phyloP scores from a whole-genome alignment of 2,888 invertebrate species.

The Drosophila antonietae region DNA sequence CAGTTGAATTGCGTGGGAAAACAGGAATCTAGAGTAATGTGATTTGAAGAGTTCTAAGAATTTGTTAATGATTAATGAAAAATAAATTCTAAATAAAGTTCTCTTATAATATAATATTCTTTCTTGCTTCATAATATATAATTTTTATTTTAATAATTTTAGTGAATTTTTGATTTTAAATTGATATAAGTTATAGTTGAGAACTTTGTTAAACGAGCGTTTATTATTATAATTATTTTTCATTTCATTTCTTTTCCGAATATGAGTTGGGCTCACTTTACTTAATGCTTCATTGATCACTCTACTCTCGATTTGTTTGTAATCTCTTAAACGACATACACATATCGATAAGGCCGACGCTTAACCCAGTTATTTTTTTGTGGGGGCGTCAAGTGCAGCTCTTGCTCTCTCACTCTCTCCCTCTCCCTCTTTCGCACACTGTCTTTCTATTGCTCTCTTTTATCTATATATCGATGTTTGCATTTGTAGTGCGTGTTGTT shows the following conservation, averaged over 20 bases:
- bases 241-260: background rate
- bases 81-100: background rate
- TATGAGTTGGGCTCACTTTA: background rate
- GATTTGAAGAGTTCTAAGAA: background rate
- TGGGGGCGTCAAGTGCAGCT: constrained; percentile 63
- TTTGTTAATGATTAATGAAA: background rate
- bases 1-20: constrained; percentile 17
- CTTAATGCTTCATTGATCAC: constrained; percentile 14
- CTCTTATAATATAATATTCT: background rate
- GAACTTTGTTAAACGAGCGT: background rate
- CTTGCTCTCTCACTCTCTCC: constrained; percentile 9
- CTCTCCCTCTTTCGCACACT: background rate
- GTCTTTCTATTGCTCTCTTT: constrained; percentile 8
- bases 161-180: background rate
- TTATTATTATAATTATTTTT: background rate
- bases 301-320: constrained; percentile 15
- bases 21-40: constrained; percentile 1
- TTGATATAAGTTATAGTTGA: background rate
- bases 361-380: constrained; percentile 56
- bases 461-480: constrained; percentile 27
- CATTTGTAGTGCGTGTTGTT: constrained; percentile 30
- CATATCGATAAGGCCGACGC: constrained; percentile 44
- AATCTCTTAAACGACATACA: constrained; percentile 32
- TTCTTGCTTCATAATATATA: too few species aligned
- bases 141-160: background rate